phyloP scores from a whole-genome alignment of 2,797 vertebrate species.

The Neolamprologus multifasciatus region DNA sequence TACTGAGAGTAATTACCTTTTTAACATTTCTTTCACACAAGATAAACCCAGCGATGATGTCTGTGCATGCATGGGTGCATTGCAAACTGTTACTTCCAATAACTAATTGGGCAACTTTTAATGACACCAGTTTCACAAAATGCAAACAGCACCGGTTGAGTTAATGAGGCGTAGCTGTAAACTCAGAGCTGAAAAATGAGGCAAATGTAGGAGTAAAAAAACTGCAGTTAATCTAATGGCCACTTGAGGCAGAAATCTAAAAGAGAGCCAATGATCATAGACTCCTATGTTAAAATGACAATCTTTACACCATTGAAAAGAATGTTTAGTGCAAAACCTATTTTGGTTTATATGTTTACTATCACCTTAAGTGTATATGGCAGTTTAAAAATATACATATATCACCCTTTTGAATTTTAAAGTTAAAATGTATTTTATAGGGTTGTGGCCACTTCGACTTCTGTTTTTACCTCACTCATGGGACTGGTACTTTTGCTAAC shows the following conservation, averaged over 20 bases:
- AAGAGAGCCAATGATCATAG: neutral
- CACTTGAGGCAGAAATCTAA: neutral
- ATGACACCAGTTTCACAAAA: neutral
- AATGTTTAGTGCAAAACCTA: neutral
- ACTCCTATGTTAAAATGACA: neutral
- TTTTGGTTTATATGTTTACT: rapidly evolving
- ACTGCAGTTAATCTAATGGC: neutral
- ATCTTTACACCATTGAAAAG: neutral
- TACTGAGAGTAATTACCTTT: neutral
- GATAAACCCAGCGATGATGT: neutral
- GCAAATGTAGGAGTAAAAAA: neutral
- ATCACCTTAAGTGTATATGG: neutral
- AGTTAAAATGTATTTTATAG: neutral
- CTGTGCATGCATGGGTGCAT: neutral
- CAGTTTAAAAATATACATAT: neutral
- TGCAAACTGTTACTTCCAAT: neutral
- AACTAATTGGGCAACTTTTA: neutral
- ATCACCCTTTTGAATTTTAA: neutral
- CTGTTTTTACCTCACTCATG: rapidly evolving
- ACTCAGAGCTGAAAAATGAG: neutral
- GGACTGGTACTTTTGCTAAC: neutral
- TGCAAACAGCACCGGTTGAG: rapidly evolving
- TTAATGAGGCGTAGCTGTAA: neutral
- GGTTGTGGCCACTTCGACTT: neutral
- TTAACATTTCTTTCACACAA: neutral